Evolutionary conservation across 2,888 invertebrate genomes (phyloP), one percentile per base, ranked within the genome.

Genomic region (Altica lythri): DNA sequence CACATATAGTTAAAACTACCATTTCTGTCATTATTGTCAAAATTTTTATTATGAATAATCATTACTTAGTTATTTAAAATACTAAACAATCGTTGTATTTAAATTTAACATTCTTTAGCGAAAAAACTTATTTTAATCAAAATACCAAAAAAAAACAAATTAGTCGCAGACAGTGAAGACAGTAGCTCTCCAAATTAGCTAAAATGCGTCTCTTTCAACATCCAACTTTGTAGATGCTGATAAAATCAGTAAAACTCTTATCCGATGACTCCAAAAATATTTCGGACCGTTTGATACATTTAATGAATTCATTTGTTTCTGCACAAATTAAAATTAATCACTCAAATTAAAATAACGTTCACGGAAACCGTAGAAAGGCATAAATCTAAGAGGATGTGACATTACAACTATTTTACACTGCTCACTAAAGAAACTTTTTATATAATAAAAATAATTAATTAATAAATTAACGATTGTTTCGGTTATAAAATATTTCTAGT

Each of bases 301-400:
- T 67, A 69, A 69, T 69, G 65, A 68, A 67, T 64, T 62, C 63
- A 66, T 66, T 68, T 66, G 67, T 67, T 69, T 65, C 65, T 64
- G 59, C 64, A 60, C 68, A 68, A 69, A 68, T 68, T 68, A 67
- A 68, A 69, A 69, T 67, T 68, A 68, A 70, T 70, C 65, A 60
- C 58, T 30, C 29, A 65, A 66, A 66, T 65, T 64, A 56, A 64
- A 65, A 65, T 58, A 59, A 60, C 53, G 61, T 58, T 59, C 61
- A 59, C 55, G 55, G 59, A 48, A 53, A 35, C 34, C 35, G 35
- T 34, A 32, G 22, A 42, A 42, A 45, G 34, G 30, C 18, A 51
- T 55, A 51, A 50, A 58, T 51, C 38, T 48, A 27, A 49, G 54
- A 53, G 43, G 19, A 22, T 16, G 5, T 14, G 34, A 34, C 25